Evolutionary conservation across 2,113 vertebrate genomes (phyloP), one percentile per base, ranked within the genome.

Genomic region (Paramormyrops kingsleyae): DNA sequence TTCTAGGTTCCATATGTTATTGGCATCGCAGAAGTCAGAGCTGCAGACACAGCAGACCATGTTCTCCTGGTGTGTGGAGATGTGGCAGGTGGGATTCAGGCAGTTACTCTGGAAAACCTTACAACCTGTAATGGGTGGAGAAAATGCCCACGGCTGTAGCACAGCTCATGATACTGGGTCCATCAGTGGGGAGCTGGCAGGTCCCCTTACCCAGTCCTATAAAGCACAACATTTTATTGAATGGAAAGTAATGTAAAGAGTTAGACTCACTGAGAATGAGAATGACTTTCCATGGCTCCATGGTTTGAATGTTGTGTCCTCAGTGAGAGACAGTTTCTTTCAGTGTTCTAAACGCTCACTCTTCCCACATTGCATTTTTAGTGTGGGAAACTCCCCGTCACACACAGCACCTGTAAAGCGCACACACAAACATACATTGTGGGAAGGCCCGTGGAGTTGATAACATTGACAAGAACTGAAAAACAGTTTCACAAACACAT

Each of bases 21-120:
- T 97, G 49, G 91, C 90, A 90, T 98, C 98, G 93, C 97, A 98
- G 90, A 97, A 92, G 91, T 97, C 96, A 46, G 96, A 94, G 83
- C 92, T 94, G 93, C 97, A 98, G 27, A 95, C 93, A 90, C 97
- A 98, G 42, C 89, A 93, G 3, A 95, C 47, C n/a, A 62, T 35
- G 4, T 92, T 88, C 0, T 88, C 24, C 2, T 53, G 1, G 42
- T 1, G 88, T 5, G 2, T 2, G n/a, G 92, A 90, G 15, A 80
- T 83, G 42, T n/a, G 89, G 89, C 95, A 95, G 88, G 87, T 90
- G 35, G 77, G 5, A 42, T 94, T 50, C 1, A 93, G 92, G 84
- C 96, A 96, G 4, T 27, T 87, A 21, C 46, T 92, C 53, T 93
- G 92, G 3, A 59, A 27, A 24, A 88, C 12, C 44, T 87, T 85